phyloP scores from a whole-genome alignment of 2,888 invertebrate species.

The Ormyrus labotus region DNA sequence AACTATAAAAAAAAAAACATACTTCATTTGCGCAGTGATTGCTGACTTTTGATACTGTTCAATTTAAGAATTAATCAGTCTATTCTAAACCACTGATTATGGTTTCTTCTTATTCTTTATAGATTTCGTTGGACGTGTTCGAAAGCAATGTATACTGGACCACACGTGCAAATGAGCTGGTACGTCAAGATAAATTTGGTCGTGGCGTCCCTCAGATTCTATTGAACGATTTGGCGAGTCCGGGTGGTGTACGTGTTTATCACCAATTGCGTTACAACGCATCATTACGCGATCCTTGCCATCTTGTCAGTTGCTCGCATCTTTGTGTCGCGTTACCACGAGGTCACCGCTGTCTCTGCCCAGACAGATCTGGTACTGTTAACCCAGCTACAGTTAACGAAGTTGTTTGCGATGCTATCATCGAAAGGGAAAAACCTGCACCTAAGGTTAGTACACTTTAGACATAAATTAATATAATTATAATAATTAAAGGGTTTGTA shows the following conservation, averaged over 20 bases:
- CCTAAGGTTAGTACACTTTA: slow-evolving; percentile 78
- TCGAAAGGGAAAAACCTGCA: slow-evolving; percentile 84
- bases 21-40: too few relatives aligned
- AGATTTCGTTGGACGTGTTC: slow-evolving; percentile 89
- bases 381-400: slow-evolving; percentile 74
- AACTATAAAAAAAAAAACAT: too few relatives aligned
- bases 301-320: slow-evolving; percentile 89
- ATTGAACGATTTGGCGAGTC: slow-evolving; percentile 89
- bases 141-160: slow-evolving; percentile 96
- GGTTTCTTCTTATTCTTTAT: background rate
- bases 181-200: slow-evolving; percentile 97
- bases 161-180: slow-evolving; percentile 90
- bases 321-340: slow-evolving; percentile 93
- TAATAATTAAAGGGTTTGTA: too few relatives aligned
- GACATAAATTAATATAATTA: too few relatives aligned
- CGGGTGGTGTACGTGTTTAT: slow-evolving; percentile 91
- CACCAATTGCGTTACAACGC: slow-evolving; percentile 90
- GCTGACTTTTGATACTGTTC: too few relatives aligned
- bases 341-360: slow-evolving; percentile 93
- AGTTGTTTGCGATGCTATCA: slow-evolving; percentile 88
- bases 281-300: slow-evolving; percentile 83
- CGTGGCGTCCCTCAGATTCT: slow-evolving; percentile 91
- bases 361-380: slow-evolving; percentile 81
- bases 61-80: too few relatives aligned
- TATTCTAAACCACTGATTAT: too few relatives aligned